Percentiles rank a stretch among this genome's conserved stretches.
Evolutionary conservation across 2,888 invertebrate genomes (phyloP).

Genomic region (Hermaeophaga mercurialis): DNA sequence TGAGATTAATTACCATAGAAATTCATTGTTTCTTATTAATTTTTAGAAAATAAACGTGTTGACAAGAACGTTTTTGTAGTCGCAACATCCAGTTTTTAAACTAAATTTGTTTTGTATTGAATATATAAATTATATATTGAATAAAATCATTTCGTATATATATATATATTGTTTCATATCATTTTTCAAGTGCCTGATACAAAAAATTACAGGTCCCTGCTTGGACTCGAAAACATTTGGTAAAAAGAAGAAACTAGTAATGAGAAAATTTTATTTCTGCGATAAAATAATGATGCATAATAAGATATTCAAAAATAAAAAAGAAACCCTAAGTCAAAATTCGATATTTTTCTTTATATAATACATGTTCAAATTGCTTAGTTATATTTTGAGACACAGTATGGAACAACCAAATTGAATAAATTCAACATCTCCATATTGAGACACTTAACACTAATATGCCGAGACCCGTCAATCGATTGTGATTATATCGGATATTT

Average conservation of each 20-base stretch:
- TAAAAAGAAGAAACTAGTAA: too few relatives aligned
- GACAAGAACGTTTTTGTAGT: conserved; percentile 1
- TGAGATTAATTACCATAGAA: conserved; percentile 23
- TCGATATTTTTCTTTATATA: conserved; percentile 46
- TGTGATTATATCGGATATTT: too few relatives aligned
- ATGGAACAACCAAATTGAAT: too few relatives aligned
- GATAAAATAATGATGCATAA: conserved; percentile 56
- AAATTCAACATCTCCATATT: too few relatives aligned
- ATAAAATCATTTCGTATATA: conserved; percentile 28
- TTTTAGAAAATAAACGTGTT: conserved; percentile 7
- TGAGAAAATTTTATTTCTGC: conserved; percentile 54
- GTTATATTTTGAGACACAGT: too few relatives aligned
- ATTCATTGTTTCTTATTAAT: conserved; percentile 7
- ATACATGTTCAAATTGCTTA: conserved; percentile 49
- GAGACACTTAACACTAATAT: too few relatives aligned
- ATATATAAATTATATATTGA: conserved; percentile 21
- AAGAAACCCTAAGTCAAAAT: conserved; percentile 55
- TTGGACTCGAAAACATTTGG: too few relatives aligned
- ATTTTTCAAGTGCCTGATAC: too few relatives aligned
- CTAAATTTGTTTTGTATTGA: conserved; percentile 35
- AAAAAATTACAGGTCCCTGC: too few relatives aligned
- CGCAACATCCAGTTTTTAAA: conserved; percentile 11
- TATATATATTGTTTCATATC: too few relatives aligned
- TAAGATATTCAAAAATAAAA: conserved; percentile 56
- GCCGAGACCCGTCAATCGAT: too few relatives aligned